phyloP scores from a whole-genome alignment of 1,140 invertebrate genomes.

The Trachelipus rathkii region DNA sequence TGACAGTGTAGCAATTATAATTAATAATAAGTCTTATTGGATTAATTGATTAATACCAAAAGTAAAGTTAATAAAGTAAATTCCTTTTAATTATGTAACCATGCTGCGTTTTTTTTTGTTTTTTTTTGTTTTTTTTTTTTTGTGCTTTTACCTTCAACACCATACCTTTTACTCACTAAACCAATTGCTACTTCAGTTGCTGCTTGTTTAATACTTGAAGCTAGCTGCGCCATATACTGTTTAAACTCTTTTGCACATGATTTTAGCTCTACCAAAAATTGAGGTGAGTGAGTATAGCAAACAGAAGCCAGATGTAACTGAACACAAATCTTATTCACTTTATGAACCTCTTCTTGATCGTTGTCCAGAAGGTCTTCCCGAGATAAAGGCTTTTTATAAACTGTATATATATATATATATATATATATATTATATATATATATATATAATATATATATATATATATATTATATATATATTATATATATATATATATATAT shows the following conservation, averaged over 20 bases:
- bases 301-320: constrained; percentile 80
- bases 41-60: too few relatives aligned
- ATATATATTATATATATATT: too few relatives aligned
- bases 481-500: too few relatives aligned
- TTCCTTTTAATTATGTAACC: too few relatives aligned
- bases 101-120: too few relatives aligned
- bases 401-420: neutral
- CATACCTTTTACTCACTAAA: constrained; percentile 60
- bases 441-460: too few relatives aligned
- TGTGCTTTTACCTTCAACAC: too few relatives aligned
- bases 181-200: constrained; percentile 91
- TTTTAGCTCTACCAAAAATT: constrained; percentile 73
- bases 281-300: constrained; percentile 85
- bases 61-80: too few relatives aligned
- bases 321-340: constrained; percentile 53
- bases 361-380: neutral
- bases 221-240: constrained; percentile 67
- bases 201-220: constrained; percentile 76
- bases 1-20: too few relatives aligned
- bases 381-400: neutral
- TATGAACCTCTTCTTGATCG: neutral
- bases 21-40: too few relatives aligned
- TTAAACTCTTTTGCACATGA: constrained; percentile 74
- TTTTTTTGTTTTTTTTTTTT: too few relatives aligned
- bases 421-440: too few relatives aligned